Conservation (phyloP, 2,888 invertebrate species). For the Girardia tigrina region DNA sequence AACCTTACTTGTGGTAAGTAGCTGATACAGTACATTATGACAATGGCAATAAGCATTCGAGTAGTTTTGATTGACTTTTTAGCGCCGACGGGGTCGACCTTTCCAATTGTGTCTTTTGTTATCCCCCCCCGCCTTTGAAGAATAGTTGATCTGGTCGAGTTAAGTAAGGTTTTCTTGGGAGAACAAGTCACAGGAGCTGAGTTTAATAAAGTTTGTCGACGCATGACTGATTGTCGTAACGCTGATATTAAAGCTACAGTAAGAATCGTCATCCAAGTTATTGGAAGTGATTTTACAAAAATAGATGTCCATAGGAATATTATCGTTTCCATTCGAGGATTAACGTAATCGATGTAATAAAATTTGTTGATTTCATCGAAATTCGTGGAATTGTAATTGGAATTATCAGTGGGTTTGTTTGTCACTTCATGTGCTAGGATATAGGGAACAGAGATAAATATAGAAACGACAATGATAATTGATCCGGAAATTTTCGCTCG, state of each 20-base stretch:
- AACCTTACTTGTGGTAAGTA: constrained; percentile 35
- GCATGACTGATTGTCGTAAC: constrained; percentile 13
- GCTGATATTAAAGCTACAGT: constrained; percentile 30
- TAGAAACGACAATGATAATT: constrained; percentile 7
- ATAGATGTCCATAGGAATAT: constrained; percentile 31
- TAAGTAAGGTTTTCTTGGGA: not conserved
- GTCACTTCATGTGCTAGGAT: constrained; percentile 24
- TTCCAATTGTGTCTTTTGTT: not conserved
- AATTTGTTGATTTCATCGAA: not conserved
- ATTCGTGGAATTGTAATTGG: not conserved
- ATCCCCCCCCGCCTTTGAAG: not conserved
- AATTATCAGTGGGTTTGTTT: not conserved
- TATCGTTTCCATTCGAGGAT: not conserved
- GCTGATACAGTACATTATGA: constrained; percentile 30
- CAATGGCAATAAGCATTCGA: constrained; percentile 27
- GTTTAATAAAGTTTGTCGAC: constrained; percentile 25
- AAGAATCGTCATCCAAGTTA: constrained; percentile 30
- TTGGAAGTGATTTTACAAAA: constrained; percentile 27
- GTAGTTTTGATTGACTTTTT: constrained; percentile 26
- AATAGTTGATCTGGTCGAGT: not conserved
- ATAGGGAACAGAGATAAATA: constrained; percentile 28
- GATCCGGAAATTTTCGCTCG: constrained; percentile 15
- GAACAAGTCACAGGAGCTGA: not conserved
- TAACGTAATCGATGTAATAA: constrained; percentile 17
- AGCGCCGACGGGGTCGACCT: not conserved